Base-by-base conservation (phyloP, 2,888 invertebrate species). In the Nezara viridula region DNA sequence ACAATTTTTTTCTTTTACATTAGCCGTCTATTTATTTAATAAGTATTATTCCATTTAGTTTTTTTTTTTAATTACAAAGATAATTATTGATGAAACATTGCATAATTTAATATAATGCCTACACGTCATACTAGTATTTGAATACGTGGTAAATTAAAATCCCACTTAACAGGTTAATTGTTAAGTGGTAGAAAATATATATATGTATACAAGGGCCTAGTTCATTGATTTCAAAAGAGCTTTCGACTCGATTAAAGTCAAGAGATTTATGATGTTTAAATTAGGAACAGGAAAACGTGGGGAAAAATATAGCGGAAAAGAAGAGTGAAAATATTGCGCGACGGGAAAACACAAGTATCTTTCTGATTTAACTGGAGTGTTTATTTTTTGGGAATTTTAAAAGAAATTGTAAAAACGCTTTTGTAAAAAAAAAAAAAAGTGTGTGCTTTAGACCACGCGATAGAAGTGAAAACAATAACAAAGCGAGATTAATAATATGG, bases 191-290 rank as follows among this genome's bases (percentile, higher is more conserved):
- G 27, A 60, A 12, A 52, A 24, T 24, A 52, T 12, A 52, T 24
- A 52, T 6, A 52, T 24, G 24, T 6, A n/a, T 19, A 60, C 14
- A 60, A 27, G 60, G 60, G 2, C 60, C 60, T n/a, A 60, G 60
- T 60, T 60, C 60, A 60, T 60, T 60, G 60, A 60, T 27, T 27
- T 60, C 60, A 27, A 60, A 60, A 27, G 60, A 60, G 60, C 60
- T 60, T 60, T 60, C 27, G 27, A 60, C 14, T 60, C n/a, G 27
- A 60, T 60, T 60, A 60, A 60, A 27, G 27, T 60, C 27, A 60
- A 60, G 27, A 60, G 60, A 60, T 60, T 60, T 27, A 27, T 27
- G 12, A 60, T 60, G 27, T 60, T 60, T n/a, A 60, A 60, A 60
- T 60, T 60, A 60, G 60, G 24, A 60, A 60, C 60, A 60, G 60